phyloP scores from a whole-genome alignment of 1,140 invertebrate genomes.

The Pinna nobilis region DNA sequence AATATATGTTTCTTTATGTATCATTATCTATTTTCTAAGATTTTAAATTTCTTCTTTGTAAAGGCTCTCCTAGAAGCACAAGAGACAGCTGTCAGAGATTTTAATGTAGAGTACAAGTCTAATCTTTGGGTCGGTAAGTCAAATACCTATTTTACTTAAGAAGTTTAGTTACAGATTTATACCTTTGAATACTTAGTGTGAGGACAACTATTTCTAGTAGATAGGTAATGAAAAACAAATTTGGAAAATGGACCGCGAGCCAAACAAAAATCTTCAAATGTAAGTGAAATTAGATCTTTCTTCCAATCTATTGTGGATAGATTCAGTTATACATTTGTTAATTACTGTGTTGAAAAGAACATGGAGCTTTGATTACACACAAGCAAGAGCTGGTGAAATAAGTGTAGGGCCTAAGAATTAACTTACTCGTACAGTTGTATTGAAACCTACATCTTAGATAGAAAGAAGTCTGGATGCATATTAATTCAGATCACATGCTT shows the following conservation, averaged over 20 bases:
- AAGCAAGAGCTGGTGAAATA: not conserved
- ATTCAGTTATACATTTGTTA: not conserved
- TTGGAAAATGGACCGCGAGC: conserved; percentile 59
- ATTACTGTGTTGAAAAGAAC: not conserved
- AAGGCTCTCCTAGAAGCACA: conserved; percentile 84
- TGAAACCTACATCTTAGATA: not conserved
- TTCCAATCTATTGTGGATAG: not conserved
- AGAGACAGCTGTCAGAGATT: conserved; percentile 88
- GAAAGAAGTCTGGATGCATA: not conserved
- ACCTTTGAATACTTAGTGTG: not conserved
- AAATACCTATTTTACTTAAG: not conserved
- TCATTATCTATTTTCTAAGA: too few relatives aligned
- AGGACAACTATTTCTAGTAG: not conserved
- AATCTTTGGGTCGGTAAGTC: conserved; percentile 96
- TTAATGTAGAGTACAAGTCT: conserved; percentile 96
- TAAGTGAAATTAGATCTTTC: not conserved
- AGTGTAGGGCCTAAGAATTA: not conserved
- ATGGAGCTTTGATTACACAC: not conserved
- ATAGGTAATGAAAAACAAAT: not conserved
- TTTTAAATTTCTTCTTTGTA: conserved; percentile 37
- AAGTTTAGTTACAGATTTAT: not conserved
- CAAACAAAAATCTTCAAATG: not conserved
- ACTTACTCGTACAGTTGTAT: not conserved
- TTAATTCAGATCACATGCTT: not conserved
- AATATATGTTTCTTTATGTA: not conserved